Base-by-base conservation (phyloP, 2,797 vertebrate species). In the Sebastes kiyomatsui region DNA sequence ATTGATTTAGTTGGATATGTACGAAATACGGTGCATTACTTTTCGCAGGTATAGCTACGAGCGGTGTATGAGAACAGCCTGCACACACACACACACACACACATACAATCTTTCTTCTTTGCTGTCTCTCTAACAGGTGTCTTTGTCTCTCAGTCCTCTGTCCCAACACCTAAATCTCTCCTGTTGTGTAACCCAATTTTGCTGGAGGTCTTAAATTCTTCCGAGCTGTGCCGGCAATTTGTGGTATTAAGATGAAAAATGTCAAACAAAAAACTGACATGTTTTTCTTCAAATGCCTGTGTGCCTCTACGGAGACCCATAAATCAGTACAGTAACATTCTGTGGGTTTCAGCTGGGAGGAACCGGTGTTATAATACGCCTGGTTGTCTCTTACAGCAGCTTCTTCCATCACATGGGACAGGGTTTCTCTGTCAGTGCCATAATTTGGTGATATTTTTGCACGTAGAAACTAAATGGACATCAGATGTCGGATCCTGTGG, bases 191-290 rank as follows among this genome's bases (percentile, higher is more conserved):
- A 91, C 58, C 38, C 25, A 56, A 71, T 80, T 73, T 52, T 75
- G 55, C 77, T 77, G 77, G 85, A 86, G 91, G 90, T 86, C 87
- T 67, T 77, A 83, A 73, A 87, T 88, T 82, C 67, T 76, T 83
- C 73, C 2, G 28, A 56, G 71, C 35, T 58, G 69, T 2, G 25
- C 65, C 75, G 83, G 52, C 75, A 83, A 77, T 87, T 88, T 88
- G 79, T 7, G 65, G 80, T 87, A 85, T 83, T 88, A 76, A 80
- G 78, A 86, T 61, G 60, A 46, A 82, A 90, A 79, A 67, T 56
- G 83, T 84, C 87, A 90, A 90, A 89, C 59, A 83, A 68, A 84
- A 82, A 71, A 62, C 38, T 64, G 76, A 87, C 61, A 77, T 88
- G 90, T 88, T 92, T 80, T 83, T 68, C 73, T 77, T 70, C 33